Evolutionary conservation across 2,113 vertebrate genomes (phyloP), one percentile per base, ranked within the genome.

Genomic region (Verasper variegatus): DNA sequence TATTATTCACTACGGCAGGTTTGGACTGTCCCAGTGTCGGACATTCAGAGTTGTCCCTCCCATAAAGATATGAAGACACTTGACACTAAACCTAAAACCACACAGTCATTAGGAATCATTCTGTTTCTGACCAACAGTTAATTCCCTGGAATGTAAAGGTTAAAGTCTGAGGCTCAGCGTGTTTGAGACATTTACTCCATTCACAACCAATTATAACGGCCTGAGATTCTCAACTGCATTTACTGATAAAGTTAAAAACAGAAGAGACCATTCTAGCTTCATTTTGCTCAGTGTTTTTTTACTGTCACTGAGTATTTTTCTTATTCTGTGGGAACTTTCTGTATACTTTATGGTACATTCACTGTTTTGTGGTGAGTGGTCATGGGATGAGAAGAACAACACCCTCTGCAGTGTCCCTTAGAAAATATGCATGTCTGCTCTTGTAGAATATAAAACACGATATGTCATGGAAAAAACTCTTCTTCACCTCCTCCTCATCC

Each of bases 131-230:
- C 31, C 8, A 26, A 26, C 11, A 49, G 8, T 20, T 40, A 42
- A 40, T 20, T 45, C 42, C 63, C 54, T 23, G 26, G 20, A 51
- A 18, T 61, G 70, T 66, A 71, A 83, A 75, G 62, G 62, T 84
- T 47, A 76, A 71, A 62, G 14, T 71, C 21, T 60, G 17, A 55
- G 35, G 35, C 45, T 47, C 45, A 47, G 1, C 17, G 1, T 47
- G 15, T 14, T 1, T 4, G 18, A 18, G 47, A 51, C 17, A 51
- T 45, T 45, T 13, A 45, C 45, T 17, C 17, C 45, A 18, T 68
- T 17, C 57, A 62, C 10, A 60, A 49, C 45, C 15, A 49, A 17
- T 49, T 17, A 49, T 17, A 49, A 49, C 1, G 15, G 5, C 17
- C 45, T 0, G 5, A 49, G 45, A 51, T 42, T 42, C 40, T 42